Conservation (phyloP, 2,888 invertebrate genomes). For the Thecocarcelia acutangulata region DNA sequence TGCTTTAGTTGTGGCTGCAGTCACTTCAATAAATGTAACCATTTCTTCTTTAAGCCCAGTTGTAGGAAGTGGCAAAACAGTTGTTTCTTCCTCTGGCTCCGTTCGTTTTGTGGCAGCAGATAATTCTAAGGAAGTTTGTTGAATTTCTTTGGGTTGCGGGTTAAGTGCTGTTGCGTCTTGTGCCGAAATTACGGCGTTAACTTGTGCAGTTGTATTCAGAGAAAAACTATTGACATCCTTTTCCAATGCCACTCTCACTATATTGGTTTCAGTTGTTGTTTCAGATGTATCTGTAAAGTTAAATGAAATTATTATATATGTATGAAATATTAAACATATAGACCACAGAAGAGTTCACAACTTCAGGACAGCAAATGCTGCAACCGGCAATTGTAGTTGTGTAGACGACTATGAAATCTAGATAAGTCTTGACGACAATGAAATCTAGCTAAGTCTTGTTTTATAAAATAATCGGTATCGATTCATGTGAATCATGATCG, state of each 20-base stretch:
- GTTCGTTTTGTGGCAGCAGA: background rate
- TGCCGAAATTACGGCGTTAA: background rate
- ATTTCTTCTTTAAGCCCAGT: slow-evolving; percentile 12
- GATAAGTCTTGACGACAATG: no score
- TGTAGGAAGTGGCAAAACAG: background rate
- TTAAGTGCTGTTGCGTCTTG: no score
- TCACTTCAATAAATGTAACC: slow-evolving; percentile 42
- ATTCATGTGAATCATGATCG: no score
- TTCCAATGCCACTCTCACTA: slow-evolving; percentile 24
- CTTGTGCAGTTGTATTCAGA: background rate
- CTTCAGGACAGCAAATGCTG: no score
- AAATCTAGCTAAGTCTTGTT: no score
- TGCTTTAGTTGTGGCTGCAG: slow-evolving; percentile 5
- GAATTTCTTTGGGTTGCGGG: no score
- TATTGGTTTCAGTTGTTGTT: background rate
- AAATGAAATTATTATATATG: no score
- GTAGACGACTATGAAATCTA: no score
- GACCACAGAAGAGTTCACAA: no score
- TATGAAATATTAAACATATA: no score
- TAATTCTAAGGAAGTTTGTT: background rate
- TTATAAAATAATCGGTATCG: no score
- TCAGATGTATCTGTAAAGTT: slow-evolving; percentile 14
- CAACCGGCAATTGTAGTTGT: no score
- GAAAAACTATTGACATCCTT: slow-evolving; percentile 27
- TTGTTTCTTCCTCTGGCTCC: background rate